These are phyloP conservation scores for Saturnia japonica DNA, from an alignment of 2,888 invertebrate genomes.

Conservation along the genomic window DNA sequence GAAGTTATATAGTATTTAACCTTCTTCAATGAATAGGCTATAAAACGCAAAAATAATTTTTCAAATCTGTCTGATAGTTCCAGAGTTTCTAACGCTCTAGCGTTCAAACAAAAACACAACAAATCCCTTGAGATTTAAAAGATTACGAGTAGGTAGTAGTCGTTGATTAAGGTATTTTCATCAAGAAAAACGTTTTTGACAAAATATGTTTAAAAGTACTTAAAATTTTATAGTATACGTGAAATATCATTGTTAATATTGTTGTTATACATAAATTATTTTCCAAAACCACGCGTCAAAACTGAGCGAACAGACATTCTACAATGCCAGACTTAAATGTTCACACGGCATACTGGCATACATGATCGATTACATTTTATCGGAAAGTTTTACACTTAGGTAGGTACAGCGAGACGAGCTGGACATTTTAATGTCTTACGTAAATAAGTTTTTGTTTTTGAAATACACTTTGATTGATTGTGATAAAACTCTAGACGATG, in stretches of 20 bases:
- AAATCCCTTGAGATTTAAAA: too few species aligned
- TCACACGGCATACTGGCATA: slow-evolving; percentile 25
- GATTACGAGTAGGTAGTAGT: too few species aligned
- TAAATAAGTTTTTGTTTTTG: slow-evolving; percentile 5
- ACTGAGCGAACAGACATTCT: slow-evolving; percentile 18
- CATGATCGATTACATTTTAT: slow-evolving; percentile 45
- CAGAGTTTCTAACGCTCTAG: too few species aligned
- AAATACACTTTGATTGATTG: slow-evolving; percentile 25
- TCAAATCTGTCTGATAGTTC: too few species aligned
- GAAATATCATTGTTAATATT: background rate
- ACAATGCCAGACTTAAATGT: slow-evolving; percentile 21
- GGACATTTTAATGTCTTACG: slow-evolving; percentile 4
- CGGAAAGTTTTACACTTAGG: slow-evolving; percentile 40
- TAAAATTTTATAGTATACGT: background rate
- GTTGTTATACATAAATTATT: slow-evolving; percentile 8
- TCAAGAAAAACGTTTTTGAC: too few species aligned
- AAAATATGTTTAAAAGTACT: too few species aligned
- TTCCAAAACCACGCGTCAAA: slow-evolving; percentile 19
- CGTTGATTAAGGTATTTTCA: too few species aligned
- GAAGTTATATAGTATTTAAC: too few species aligned
- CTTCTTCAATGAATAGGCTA: too few species aligned
- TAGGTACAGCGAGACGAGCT: slow-evolving; percentile 34
- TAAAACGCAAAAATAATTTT: too few species aligned
- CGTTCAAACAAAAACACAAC: too few species aligned
- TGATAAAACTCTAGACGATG: background rate